phyloP scores from a whole-genome alignment of 1,140 invertebrate genomes.

The Aleiodes sp. region DNA sequence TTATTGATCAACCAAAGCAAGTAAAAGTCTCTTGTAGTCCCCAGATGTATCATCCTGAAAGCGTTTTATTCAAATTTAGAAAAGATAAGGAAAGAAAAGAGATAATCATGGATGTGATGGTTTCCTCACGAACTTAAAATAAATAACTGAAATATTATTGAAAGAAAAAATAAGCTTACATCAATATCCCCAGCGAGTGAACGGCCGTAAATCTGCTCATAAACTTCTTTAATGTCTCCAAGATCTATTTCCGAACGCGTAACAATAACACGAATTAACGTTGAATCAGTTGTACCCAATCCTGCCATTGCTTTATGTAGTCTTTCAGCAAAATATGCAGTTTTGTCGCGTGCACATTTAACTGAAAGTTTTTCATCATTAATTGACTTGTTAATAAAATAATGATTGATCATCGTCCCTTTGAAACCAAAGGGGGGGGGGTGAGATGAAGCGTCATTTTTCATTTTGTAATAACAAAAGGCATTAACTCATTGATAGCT shows the following conservation, averaged over 20 bases:
- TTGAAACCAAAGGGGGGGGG: too few species aligned
- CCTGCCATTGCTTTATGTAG: conserved; percentile 90
- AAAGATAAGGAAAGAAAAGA: background rate
- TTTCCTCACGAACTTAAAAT: background rate
- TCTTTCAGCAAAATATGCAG: conserved; percentile 88
- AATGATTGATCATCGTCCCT: conserved; percentile 9
- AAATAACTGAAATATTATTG: conserved; percentile 27
- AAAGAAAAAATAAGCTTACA: conserved; percentile 65
- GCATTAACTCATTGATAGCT: too few species aligned
- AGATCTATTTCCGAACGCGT: conserved; percentile 89
- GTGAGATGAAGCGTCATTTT: too few species aligned
- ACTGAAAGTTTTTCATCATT: conserved; percentile 62
- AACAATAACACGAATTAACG: conserved; percentile 87
- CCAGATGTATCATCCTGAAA: conserved; percentile 90
- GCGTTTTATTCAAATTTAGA: conserved; percentile 44
- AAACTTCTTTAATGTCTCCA: conserved; percentile 84
- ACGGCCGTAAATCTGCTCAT: conserved; percentile 81
- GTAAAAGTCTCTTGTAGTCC: conserved; percentile 90
- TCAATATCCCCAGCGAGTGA: conserved; percentile 82
- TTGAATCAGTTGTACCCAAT: conserved; percentile 85
- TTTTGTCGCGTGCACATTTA: conserved; percentile 83
- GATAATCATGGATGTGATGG: background rate
- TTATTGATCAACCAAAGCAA: conserved; percentile 80
- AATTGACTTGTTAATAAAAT: too few species aligned
- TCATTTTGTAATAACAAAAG: too few species aligned